These are phyloP conservation scores for Vanessa tameamea DNA, from an alignment of 1,140 invertebrate genomes.

Conservation along the genomic window DNA sequence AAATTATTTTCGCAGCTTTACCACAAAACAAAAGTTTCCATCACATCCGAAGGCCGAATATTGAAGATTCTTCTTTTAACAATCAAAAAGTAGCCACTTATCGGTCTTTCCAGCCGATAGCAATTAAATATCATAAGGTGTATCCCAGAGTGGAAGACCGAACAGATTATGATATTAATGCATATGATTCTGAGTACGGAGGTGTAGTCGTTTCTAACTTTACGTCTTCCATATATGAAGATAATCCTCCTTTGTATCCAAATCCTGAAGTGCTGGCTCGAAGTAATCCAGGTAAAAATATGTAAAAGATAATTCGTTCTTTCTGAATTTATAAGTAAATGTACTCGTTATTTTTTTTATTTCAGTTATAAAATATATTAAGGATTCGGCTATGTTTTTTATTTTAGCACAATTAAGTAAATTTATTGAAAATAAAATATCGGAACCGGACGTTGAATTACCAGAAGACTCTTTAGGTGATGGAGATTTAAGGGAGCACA, in stretches of 20 bases:
- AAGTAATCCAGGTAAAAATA: constrained; percentile 58
- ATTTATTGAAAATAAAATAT: constrained; percentile 51
- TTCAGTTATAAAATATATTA: no score
- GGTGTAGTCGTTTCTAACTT: constrained; percentile 71
- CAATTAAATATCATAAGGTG: constrained; percentile 62
- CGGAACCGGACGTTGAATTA: constrained; percentile 66
- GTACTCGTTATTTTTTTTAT: not conserved
- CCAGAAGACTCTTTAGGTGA: constrained; percentile 75
- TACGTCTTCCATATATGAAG: constrained; percentile 73
- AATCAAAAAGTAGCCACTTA: constrained; percentile 62
- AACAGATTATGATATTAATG: constrained; percentile 68
- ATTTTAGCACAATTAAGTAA: constrained; percentile 44
- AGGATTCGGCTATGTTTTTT: not conserved
- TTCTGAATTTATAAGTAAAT: no score
- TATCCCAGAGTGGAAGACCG: constrained; percentile 64
- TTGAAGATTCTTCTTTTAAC: constrained; percentile 57
- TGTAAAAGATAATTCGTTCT: no score
- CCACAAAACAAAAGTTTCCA: constrained; percentile 65
- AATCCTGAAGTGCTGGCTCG: constrained; percentile 67
- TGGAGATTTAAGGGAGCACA: constrained; percentile 73
- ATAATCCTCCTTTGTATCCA: constrained; percentile 73
- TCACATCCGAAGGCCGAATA: constrained; percentile 55
- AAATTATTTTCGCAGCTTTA: constrained; percentile 45
- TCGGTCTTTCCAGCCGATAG: constrained; percentile 66
- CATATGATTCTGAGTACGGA: constrained; percentile 71